Evolutionary conservation across 2,113 vertebrate species (phyloP), one percentile per base, ranked within the genome.

Genomic region (Nerophis lumbriciformis): DNA sequence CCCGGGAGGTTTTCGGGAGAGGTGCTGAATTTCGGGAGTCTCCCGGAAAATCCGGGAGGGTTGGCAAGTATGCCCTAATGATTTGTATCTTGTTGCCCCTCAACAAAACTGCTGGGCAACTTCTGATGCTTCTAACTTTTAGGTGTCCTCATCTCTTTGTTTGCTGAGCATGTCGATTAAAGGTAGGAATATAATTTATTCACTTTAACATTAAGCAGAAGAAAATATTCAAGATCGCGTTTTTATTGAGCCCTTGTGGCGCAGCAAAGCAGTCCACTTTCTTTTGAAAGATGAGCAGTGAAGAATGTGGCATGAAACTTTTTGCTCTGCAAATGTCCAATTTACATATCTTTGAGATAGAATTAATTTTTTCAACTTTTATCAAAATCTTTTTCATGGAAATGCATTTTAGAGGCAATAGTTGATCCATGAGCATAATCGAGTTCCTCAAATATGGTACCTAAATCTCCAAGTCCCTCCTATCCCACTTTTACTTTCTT

Each of bases 131-230:
- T 81, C 72, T 85, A 81, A 89, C 88, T 78, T 79, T 85, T 85
- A 80, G 81, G 76, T 82, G 84, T 90, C 87, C 83, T 90, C 89
- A 77, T 78, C 76, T 86, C 83, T 90, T 88, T 89, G 87, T 87
- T 85, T 50, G 71, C 78, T 67, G 83, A 84, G 75, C 50, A 61
- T 65, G 76, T 78, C 83, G 75, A 90, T 88, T 89, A 87, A 88
- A 85, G 78, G 73, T 71, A 70, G 65, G 62, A 60, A 61, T 78
- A 89, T 90, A 77, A 89, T 89, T 90, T 89, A 91, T 90, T 90
- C 80, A 91, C 87, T 76, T 61, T 70, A 72, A 83, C 69, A 77
- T 81, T 80, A 79, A 78, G 81, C 65, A 53, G 67, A 73, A 70
- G 72, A 73, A 68, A 15, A 76, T 75, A 77, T 80, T 76, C 88